A percentile compares a stretch with the other conserved stretches of the same genome.
These are phyloP conservation scores for Apodemia zela DNA, from an alignment of 2,888 invertebrate genomes.

Conservation along the genomic window DNA sequence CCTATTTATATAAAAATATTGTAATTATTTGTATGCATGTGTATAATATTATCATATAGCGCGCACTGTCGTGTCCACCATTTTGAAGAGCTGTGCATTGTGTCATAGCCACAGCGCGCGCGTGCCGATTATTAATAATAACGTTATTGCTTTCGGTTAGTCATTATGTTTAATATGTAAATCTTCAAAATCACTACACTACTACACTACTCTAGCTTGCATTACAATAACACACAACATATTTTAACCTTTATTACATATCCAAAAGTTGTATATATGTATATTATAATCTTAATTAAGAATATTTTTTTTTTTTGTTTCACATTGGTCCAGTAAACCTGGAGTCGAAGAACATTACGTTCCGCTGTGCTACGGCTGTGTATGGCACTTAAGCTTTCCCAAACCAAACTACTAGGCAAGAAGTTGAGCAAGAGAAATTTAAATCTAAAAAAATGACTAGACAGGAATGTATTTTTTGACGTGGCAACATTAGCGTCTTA, in stretches of 20 bases:
- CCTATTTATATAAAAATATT: conserved; percentile 78
- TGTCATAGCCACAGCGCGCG: conserved; percentile 54
- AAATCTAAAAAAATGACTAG: conserved; percentile 62
- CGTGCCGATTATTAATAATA: conserved; percentile 51
- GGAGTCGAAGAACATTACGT: conserved; percentile 49
- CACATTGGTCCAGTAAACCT: conserved; percentile 71
- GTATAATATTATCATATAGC: conserved; percentile 57
- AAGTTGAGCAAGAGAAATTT: conserved; percentile 67
- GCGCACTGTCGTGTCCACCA: conserved; percentile 60
- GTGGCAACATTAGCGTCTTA: conserved; percentile 56
- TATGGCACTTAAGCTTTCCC: conserved; percentile 71
- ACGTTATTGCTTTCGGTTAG: conserved; percentile 77
- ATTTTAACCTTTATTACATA: conserved; percentile 67
- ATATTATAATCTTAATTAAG: conserved; percentile 56
- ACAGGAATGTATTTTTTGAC: conserved; percentile 64
- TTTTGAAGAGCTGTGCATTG: conserved; percentile 22
- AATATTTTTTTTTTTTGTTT: conserved; percentile 56
- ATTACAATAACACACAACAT: conserved; percentile 75
- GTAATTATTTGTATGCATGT: conserved; percentile 69
- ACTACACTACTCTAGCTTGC: conserved; percentile 74
- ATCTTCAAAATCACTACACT: conserved; percentile 78
- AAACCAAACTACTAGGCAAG: conserved; percentile 65
- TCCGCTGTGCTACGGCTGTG: conserved; percentile 46
- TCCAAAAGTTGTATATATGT: conserved; percentile 73
- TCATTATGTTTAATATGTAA: conserved; percentile 57